These are phyloP conservation scores for Agraylea sexmaculata DNA, from an alignment of 1,140 invertebrate species.

Conservation along the genomic window DNA sequence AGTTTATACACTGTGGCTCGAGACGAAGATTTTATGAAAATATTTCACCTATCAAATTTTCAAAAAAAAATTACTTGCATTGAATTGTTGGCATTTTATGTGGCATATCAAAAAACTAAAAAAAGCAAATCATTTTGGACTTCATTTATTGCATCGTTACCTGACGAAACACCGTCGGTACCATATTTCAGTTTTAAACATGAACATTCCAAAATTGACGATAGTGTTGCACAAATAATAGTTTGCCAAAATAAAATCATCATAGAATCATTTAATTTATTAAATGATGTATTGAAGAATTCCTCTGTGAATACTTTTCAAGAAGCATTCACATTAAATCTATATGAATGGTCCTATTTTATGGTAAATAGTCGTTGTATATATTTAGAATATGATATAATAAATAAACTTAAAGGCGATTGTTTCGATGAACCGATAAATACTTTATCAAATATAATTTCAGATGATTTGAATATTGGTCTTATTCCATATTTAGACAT, in stretches of 20 bases:
- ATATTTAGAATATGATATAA: conserved; percentile 13
- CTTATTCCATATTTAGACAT: conserved; percentile 19
- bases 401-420: conserved; percentile 1
- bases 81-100: conserved; percentile 15
- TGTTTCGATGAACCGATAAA: background rate
- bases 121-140: conserved; percentile 8
- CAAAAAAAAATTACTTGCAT: conserved; percentile 8
- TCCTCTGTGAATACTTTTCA: conserved; percentile 3
- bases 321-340: conserved; percentile 10
- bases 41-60: conserved; percentile 2
- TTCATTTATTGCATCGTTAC: conserved; percentile 12
- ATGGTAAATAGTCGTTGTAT: conserved; percentile 18
- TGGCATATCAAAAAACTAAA: conserved; percentile 13
- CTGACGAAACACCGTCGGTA: conserved; percentile 8
- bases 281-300: conserved; percentile 10
- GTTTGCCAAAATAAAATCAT: conserved; percentile 10
- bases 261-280: conserved; percentile 5
- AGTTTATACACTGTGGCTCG: conserved; percentile 9
- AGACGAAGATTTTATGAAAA: conserved; percentile 12
- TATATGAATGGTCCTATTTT: conserved; percentile 19
- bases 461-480: conserved; percentile 12
- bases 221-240: conserved; percentile 10
- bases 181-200: conserved; percentile 12
- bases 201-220: conserved; percentile 6
- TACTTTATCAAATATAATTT: conserved; percentile 6